Evolutionary conservation across 2,888 invertebrate species (phyloP).

Genomic region (Sericinus montela): DNA sequence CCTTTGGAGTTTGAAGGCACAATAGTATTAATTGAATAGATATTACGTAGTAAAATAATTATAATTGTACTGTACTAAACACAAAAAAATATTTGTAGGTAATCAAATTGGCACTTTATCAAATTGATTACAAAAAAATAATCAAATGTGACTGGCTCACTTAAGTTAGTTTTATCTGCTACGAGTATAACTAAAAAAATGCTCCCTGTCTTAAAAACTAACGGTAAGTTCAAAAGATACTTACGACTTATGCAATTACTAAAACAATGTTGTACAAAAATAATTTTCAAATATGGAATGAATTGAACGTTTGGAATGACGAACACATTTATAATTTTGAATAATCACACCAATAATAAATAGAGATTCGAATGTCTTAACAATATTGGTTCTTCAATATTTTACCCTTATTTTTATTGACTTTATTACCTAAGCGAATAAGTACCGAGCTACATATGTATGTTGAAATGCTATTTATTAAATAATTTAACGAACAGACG

Average conservation of each 20-base stretch:
- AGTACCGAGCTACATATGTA: conserved; percentile 22
- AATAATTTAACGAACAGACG: conserved; percentile 8
- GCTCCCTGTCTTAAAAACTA: conserved; percentile 22
- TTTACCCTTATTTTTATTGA: conserved; percentile 18
- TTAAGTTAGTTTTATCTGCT: conserved; percentile 8
- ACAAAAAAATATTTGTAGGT: conserved; percentile 25
- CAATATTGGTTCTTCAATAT: conserved; percentile 20
- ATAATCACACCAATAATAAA: conserved; percentile 18
- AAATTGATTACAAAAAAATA: conserved; percentile 15
- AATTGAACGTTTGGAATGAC: conserved; percentile 41
- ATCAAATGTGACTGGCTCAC: not conserved
- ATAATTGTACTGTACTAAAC: conserved; percentile 43
- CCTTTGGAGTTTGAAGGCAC: conserved; percentile 53
- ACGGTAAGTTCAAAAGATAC: conserved; percentile 25
- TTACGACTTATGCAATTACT: conserved; percentile 25
- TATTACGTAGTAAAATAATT: conserved; percentile 36
- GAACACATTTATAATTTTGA: conserved; percentile 25
- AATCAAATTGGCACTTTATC: conserved; percentile 42
- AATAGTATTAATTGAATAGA: conserved; percentile 30
- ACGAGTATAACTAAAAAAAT: conserved; percentile 22
- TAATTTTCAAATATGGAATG: conserved; percentile 49
- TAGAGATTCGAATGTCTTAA: conserved; percentile 29
- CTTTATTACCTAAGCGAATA: conserved; percentile 19
- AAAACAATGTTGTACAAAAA: conserved; percentile 34
- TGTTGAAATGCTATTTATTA: conserved; percentile 12